Evolutionary conservation across 2,113 vertebrate species (phyloP), one percentile per base, ranked within the genome.

Genomic region (Symphodus melops): DNA sequence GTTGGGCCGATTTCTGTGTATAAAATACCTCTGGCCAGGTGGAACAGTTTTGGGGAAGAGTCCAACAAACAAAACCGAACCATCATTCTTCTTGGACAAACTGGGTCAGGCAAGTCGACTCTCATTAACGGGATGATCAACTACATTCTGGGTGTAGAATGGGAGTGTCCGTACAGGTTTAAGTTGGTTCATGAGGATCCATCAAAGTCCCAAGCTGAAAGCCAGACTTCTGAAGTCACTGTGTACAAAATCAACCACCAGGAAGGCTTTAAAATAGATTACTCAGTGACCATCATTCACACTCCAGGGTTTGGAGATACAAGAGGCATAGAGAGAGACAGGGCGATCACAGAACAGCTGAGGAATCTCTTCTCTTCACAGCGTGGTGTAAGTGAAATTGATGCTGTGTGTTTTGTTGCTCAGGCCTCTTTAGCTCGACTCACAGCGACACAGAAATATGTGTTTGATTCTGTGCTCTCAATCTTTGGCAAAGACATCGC

Each of bases 291-390:
- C 5, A 69, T 94, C 0, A 75, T 92, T 1, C 92, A 94, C 81
- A 92, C 90, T 0, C 92, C 90, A n/a, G 92, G 90, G 0, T 92
- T 94, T 71, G 92, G 87, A 19, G 85, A 90, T 10, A 87, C 86
- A 1, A 61, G 85, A 64, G 91, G 87, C 16, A 81, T 86, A 25
- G 8, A 17, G 0, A 77, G 61, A 66, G 89, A 92, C 58, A 21
- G 9, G 3, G 0, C 19, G 64, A 84, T 91, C 17, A 64, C 20
- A 2, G 60, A 85, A 12, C 68, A 88, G 9, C 56, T 93, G 3
- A 19, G 16, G 8, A 39, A 36, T 1, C 60, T 84, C 9, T 82
- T 87, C 64, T 39, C 33, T 6, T 17, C 59, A 36, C 0, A 20
- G 0, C 6, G 12, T 0, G 68, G 64, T 2, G 51, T 84, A 60